A percentile compares a stretch with the other conserved stretches of the same genome.
These are phyloP conservation scores for Sinelater perroti DNA, from an alignment of 2,888 invertebrate genomes.

Conservation along the genomic window DNA sequence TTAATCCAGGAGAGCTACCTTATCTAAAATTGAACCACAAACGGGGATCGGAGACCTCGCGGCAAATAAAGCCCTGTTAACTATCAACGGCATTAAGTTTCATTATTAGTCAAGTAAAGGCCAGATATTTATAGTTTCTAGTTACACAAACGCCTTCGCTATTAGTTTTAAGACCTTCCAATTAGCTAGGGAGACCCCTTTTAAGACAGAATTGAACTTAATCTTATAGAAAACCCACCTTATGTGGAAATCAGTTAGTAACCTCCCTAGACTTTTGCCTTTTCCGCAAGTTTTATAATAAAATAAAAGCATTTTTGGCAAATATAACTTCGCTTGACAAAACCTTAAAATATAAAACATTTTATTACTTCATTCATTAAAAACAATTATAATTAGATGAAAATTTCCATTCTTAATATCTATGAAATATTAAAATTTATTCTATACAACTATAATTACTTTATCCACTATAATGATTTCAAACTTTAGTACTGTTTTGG, in stretches of 20 bases:
- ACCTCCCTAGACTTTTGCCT: background rate
- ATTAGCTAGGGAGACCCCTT: slow-evolving; percentile 16
- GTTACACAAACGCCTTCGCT: slow-evolving; percentile 8
- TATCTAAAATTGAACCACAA: slow-evolving; percentile 24
- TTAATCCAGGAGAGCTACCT: slow-evolving; percentile 23
- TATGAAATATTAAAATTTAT: no score
- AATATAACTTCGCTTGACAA: no score
- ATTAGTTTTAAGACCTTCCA: slow-evolving; percentile 15
- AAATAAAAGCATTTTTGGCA: no score
- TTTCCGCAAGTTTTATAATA: background rate
- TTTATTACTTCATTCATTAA: no score
- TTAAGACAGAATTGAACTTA: slow-evolving; percentile 15
- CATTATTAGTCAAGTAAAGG: slow-evolving; percentile 26
- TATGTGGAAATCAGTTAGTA: background rate
- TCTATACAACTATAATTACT: no score
- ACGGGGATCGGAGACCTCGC: slow-evolving; percentile 20
- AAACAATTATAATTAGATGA: no score
- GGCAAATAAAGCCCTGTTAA: slow-evolving; percentile 21
- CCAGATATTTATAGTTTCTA: slow-evolving; percentile 13
- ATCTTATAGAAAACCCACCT: background rate
- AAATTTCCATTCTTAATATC: no score
- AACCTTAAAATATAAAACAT: no score
- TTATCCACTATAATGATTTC: no score
- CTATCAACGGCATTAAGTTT: slow-evolving; percentile 24
- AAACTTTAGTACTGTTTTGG: no score